These are phyloP conservation scores for Chelidonichthys spinosus DNA, from an alignment of 2,797 vertebrate species.

Conservation along the genomic window DNA sequence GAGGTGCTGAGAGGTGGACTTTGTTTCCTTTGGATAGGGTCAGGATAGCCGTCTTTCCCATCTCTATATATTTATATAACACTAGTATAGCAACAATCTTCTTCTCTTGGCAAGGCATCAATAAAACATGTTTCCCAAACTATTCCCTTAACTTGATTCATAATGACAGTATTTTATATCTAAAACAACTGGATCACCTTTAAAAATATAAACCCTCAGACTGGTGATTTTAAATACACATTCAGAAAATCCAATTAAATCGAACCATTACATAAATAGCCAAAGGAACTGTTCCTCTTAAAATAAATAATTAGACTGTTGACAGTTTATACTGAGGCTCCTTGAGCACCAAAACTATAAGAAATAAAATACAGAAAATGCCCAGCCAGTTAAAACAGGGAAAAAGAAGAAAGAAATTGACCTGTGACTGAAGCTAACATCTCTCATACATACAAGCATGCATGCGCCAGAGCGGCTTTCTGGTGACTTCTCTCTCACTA, in stretches of 20 bases:
- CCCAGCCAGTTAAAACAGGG: background rate
- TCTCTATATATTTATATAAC: background rate
- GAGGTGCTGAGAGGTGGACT: background rate
- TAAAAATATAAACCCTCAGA: constrained; percentile 7
- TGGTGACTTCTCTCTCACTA: background rate
- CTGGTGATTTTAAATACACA: constrained; percentile 29
- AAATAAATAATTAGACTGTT: constrained; percentile 33
- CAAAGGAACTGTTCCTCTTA: constrained; percentile 38
- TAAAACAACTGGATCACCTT: background rate
- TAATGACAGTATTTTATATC: constrained; percentile 8
- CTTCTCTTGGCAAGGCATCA: background rate
- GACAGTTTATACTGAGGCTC: constrained; percentile 3
- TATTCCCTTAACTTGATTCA: background rate
- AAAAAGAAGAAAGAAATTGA: constrained; percentile 3
- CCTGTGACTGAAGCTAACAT: constrained; percentile 6
- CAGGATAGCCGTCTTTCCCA: background rate
- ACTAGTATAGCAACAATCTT: no score
- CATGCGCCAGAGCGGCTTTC: background rate
- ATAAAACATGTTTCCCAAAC: background rate
- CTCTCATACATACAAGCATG: background rate
- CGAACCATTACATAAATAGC: constrained; percentile 39
- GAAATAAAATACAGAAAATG: constrained; percentile 30
- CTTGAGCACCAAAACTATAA: constrained; percentile 1
- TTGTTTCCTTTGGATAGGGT: background rate
- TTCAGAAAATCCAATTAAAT: constrained; percentile 14